Percentiles rank a stretch among this genome's conserved stretches.
Conservation (phyloP, 2,113 vertebrate genomes). For the Melanostigma gelatinosum region DNA sequence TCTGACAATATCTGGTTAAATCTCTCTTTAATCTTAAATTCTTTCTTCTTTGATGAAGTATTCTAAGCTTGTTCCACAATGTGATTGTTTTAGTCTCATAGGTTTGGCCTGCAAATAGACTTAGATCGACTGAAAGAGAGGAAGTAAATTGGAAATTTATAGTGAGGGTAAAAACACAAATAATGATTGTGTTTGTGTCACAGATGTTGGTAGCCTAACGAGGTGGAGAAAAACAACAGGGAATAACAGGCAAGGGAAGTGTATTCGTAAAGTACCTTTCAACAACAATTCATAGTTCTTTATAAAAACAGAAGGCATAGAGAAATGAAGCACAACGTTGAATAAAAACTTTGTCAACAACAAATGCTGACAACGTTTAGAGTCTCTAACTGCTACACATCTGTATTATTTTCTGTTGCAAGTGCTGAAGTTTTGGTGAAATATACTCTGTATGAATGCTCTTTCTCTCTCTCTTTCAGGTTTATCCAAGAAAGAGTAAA, state of each 20-base stretch:
- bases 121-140: background rate
- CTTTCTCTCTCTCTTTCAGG: constrained; percentile 25
- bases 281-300: constrained; percentile 9
- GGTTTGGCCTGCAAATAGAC: background rate
- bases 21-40: background rate
- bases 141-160: background rate
- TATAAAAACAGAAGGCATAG: background rate
- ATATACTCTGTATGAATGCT: background rate
- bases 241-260: background rate
- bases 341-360: background rate
- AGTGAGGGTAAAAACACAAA: background rate
- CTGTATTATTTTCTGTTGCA: background rate
- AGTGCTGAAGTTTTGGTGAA: background rate
- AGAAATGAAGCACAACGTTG: background rate
- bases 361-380: too few species aligned
- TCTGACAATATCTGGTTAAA: background rate
- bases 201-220: background rate
- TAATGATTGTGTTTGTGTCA: background rate
- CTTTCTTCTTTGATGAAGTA: background rate
- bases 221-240: background rate
- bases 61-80: background rate
- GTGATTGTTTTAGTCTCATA: background rate
- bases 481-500: constrained; percentile 13
- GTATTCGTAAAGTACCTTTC: background rate
- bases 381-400: background rate